These are phyloP conservation scores for Caenorhabditis uteleia DNA, from an alignment of 2,888 invertebrate genomes.

Conservation along the genomic window DNA sequence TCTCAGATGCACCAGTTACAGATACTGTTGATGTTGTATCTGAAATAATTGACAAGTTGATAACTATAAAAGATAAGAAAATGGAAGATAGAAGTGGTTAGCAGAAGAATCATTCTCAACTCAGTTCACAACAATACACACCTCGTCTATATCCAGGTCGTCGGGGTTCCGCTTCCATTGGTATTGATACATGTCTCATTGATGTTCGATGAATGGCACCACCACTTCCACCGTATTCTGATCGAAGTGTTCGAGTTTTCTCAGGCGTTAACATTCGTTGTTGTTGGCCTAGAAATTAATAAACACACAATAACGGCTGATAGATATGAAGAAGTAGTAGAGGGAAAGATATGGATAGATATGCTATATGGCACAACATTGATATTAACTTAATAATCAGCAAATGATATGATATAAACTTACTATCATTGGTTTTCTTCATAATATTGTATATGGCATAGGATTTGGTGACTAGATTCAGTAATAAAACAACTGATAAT, in stretches of 20 bases:
- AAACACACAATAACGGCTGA: slow-evolving; percentile 16
- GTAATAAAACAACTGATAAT: slow-evolving; percentile 60
- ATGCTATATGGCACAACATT: neutral
- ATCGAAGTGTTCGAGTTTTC: slow-evolving; percentile 24
- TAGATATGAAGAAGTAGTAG: neutral
- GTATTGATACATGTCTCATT: slow-evolving; percentile 46
- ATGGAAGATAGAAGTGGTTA: too few relatives aligned
- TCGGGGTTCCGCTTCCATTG: slow-evolving; percentile 54
- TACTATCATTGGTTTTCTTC: slow-evolving; percentile 48
- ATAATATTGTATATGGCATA: slow-evolving; percentile 54
- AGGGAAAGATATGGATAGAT: neutral
- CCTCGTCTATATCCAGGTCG: slow-evolving; percentile 49
- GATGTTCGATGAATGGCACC: slow-evolving; percentile 23
- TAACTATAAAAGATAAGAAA: too few relatives aligned
- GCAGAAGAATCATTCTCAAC: too few relatives aligned
- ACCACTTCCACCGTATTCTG: neutral
- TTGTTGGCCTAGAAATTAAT: slow-evolving; percentile 20
- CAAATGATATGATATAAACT: too few relatives aligned
- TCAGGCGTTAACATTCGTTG: slow-evolving; percentile 30
- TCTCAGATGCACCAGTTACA: slow-evolving; percentile 28
- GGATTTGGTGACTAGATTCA: slow-evolving; percentile 61
- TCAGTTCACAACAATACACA: slow-evolving; percentile 13
- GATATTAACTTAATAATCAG: too few relatives aligned
- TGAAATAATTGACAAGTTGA: too few relatives aligned
- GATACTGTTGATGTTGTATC: slow-evolving; percentile 31